A percentile compares a stretch with the other conserved stretches of the same genome.
Conservation (phyloP, 2,797 vertebrate species). For the Psittacula echo region DNA sequence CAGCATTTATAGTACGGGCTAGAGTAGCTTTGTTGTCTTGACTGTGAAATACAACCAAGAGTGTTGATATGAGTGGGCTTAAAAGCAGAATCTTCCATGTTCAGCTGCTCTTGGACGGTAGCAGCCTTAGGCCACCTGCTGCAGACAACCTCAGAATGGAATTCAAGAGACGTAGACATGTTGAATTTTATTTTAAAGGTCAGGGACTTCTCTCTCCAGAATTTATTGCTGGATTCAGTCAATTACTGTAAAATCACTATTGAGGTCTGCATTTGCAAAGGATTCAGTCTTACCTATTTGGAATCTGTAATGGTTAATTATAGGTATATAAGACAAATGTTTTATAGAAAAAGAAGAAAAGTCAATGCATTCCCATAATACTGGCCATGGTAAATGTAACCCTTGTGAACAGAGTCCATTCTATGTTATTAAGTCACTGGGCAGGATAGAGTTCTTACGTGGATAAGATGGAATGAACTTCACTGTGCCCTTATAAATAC, state of each 20-base stretch:
- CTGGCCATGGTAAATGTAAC: no score
- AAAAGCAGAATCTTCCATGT: background rate
- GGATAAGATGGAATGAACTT: background rate
- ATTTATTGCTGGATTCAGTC: background rate
- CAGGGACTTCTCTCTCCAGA: background rate
- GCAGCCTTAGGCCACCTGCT: background rate
- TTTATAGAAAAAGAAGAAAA: background rate
- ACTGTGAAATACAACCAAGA: background rate
- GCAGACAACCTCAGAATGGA: background rate
- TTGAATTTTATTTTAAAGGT: background rate
- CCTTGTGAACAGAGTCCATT: background rate
- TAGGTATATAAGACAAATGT: background rate
- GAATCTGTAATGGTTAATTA: background rate
- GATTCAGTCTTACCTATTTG: fast-evolving
- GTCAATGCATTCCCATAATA: background rate
- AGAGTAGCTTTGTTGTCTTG: background rate
- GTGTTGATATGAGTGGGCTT: background rate
- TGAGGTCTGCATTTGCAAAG: background rate
- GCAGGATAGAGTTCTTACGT: background rate
- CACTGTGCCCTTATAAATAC: background rate
- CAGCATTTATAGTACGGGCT: background rate
- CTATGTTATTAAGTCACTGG: fast-evolving
- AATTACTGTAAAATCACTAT: background rate
- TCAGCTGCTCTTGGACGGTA: background rate
- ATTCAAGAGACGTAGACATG: background rate